phyloP scores from a whole-genome alignment of 2,888 invertebrate species.

The Lissocephala sabroskyi region DNA sequence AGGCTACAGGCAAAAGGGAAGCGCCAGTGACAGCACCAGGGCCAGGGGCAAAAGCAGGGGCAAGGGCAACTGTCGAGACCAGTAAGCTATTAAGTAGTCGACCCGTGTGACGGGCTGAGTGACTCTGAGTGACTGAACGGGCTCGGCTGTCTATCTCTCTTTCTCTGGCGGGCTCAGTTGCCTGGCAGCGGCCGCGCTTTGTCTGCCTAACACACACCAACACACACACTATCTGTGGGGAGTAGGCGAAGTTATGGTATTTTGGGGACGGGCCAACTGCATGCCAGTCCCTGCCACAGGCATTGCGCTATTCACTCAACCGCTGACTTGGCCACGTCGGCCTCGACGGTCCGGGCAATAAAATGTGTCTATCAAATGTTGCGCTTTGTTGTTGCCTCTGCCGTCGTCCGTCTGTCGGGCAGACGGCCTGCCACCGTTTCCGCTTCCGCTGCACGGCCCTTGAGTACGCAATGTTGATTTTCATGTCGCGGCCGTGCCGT shows the following conservation, averaged over 20 bases:
- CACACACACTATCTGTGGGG: neutral
- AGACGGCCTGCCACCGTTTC: slow-evolving; percentile 55
- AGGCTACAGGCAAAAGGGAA: neutral
- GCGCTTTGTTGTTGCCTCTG: slow-evolving; percentile 25
- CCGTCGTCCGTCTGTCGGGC: slow-evolving; percentile 18
- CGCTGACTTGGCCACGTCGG: neutral
- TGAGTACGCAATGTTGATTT: slow-evolving; percentile 64
- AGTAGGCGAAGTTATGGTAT: too few species aligned
- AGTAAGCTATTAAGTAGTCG: slow-evolving; percentile 2
- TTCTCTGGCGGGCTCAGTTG: neutral
- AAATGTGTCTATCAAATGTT: slow-evolving; percentile 60
- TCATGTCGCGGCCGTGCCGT: slow-evolving; percentile 20
- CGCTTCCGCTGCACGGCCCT: slow-evolving; percentile 47
- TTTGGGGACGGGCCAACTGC: neutral
- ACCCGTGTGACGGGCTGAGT: slow-evolving; percentile 1
- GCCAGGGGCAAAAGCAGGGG: neutral
- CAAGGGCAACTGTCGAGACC: neutral
- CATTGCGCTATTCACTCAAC: slow-evolving; percentile 16
- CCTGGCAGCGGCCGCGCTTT: neutral
- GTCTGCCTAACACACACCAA: neutral
- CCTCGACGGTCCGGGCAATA: slow-evolving; percentile 45
- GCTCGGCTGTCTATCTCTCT: neutral
- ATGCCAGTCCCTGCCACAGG: slow-evolving; percentile 14
- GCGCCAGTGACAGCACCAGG: neutral
- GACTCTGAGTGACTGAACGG: neutral